phyloP scores from a whole-genome alignment of 2,888 invertebrate species.

The Caenorhabditis sp. region DNA sequence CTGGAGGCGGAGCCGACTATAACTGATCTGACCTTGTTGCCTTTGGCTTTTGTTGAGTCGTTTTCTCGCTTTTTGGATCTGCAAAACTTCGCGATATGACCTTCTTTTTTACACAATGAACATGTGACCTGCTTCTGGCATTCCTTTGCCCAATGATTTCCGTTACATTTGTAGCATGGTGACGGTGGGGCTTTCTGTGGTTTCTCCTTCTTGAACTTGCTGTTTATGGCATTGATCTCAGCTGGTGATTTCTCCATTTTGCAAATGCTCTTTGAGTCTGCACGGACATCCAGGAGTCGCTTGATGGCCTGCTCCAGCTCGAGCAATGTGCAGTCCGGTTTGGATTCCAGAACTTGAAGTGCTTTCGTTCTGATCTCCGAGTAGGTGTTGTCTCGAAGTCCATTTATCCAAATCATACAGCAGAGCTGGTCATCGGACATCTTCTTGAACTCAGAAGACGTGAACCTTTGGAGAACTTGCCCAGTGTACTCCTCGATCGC shows the following conservation, averaged over 20 bases:
- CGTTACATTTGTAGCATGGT: slow-evolving; percentile 22
- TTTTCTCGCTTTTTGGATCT: not conserved
- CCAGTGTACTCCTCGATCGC: slow-evolving; percentile 26
- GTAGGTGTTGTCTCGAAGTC: not conserved
- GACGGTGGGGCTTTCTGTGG: slow-evolving; percentile 1
- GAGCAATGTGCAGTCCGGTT: not conserved
- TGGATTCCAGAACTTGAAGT: slow-evolving; percentile 7
- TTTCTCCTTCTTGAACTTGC: not conserved
- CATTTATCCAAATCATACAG: slow-evolving; percentile 26
- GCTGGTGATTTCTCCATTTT: not conserved
- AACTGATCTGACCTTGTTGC: not conserved
- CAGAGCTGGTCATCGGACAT: slow-evolving; percentile 16
- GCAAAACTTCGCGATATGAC: slow-evolving; percentile 4
- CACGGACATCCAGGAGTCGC: slow-evolving; percentile 1
- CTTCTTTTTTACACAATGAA: not conserved
- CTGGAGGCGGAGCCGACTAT: not conserved
- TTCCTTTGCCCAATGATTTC: slow-evolving; percentile 29
- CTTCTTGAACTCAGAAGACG: slow-evolving; percentile 7
- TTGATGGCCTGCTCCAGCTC: slow-evolving; percentile 8
- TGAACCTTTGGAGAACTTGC: not conserved
- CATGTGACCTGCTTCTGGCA: slow-evolving; percentile 21
- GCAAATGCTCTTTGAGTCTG: slow-evolving; percentile 10
- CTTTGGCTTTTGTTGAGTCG: not conserved
- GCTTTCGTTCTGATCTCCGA: slow-evolving; percentile 18
- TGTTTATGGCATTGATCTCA: slow-evolving; percentile 7